Base-by-base conservation (phyloP, 1,140 invertebrate genomes). In the Drosophila quadrilineata region DNA sequence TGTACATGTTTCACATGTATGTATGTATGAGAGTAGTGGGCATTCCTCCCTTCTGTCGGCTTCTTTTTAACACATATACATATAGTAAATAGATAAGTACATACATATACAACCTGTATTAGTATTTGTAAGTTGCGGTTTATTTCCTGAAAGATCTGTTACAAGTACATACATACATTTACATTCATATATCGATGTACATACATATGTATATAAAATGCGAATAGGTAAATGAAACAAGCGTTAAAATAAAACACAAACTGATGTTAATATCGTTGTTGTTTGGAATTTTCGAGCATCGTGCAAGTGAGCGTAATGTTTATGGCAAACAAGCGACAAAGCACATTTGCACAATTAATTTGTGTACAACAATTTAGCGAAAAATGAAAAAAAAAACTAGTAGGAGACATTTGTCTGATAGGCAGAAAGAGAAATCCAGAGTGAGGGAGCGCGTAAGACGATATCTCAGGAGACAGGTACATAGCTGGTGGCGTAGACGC, bases 291-390 rank as follows among this genome's bases (percentile, higher is more conserved):
- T 40, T 49, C 40, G 21, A 28, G 35, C 21, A 49, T 35, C 29
- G 46, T 67, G 53, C 67, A 68, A 59, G 66, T 50, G 56, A 46
- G 12, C 75, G 60, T 75, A 60, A 84, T 76, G 49, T 62, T 54
- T 69, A 69, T 72, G 28, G 50, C 76, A 84, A 72, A 84, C 54
- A 80, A 65, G 56, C 64, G 58, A 64, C 72, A 71, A n/a, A 29
- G 38, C 52, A 67, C 62, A 69, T 80, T 79, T 80, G 66, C 75
- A 70, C 75, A 79, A 74, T 48, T 72, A 62, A 79, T 79, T 80
- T 71, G 72, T 60, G 38, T 10, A 29, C 56, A 56, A 64, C n/a
- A 48, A 64, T 63, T 19, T 57, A 14, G 57, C 4, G 3, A 9
- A 24, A 45, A 45, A 45, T n/a, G 12, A 40, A 40, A 16, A 31